Conservation (phyloP, 64 coral and sea anemone species). For the Actinia equina region DNA sequence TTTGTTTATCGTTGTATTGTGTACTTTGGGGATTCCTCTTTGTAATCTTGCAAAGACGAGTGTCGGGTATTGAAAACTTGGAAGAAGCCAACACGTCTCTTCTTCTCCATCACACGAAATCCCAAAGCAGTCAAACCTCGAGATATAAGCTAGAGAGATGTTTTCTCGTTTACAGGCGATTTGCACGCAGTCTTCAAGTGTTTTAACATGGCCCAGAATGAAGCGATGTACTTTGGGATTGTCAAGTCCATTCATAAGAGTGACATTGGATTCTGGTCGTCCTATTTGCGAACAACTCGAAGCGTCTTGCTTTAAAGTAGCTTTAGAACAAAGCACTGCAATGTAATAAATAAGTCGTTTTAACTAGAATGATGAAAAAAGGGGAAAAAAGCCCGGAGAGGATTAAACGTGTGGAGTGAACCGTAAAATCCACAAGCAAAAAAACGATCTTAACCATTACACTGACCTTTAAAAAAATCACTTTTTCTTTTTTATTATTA, state of each 20-base stretch:
- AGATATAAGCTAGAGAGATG: background rate
- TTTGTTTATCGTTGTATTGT: background rate
- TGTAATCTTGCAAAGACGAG: slow-evolving; percentile 25
- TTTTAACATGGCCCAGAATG: slow-evolving; percentile 1
- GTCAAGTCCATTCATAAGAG: slow-evolving; percentile 27
- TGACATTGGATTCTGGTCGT: slow-evolving; percentile 15
- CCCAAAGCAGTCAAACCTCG: slow-evolving; percentile 7
- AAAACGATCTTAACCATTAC: background rate
- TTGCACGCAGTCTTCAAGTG: background rate
- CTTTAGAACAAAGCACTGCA: background rate
- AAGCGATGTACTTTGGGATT: background rate
- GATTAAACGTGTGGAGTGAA: background rate
- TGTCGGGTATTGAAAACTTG: slow-evolving; percentile 14
- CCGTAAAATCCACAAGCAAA: slow-evolving; percentile 17
- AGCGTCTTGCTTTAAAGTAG: background rate
- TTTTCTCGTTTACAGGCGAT: slow-evolving; percentile 7
- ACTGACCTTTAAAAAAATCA: background rate
- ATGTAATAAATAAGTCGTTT: background rate
- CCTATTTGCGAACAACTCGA: slow-evolving; percentile 5
- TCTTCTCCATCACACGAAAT: background rate
- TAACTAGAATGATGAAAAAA: background rate
- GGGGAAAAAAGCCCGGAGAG: background rate
- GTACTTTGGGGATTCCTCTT: background rate
- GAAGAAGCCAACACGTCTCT: slow-evolving; percentile 13
- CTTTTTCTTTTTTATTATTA: background rate